A percentile compares a stretch with the other conserved stretches of the same genome.
Evolutionary conservation across 2,888 invertebrate genomes (phyloP).

Genomic region (Ectemnius cavifrons): DNA sequence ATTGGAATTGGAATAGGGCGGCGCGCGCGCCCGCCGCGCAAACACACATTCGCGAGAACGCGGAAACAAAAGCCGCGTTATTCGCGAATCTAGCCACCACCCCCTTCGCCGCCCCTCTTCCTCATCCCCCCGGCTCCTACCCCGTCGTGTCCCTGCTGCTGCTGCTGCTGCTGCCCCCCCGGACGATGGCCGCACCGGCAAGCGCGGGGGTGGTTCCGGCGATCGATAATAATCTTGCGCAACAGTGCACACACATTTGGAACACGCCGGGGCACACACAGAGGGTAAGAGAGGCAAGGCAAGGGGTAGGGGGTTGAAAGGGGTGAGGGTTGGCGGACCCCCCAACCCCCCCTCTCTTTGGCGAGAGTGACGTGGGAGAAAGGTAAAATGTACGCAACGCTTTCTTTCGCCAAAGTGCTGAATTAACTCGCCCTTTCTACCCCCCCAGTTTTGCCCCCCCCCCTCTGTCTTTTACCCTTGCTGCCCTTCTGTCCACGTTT

Average conservation of each 20-base stretch:
- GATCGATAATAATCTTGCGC: constrained; percentile 56
- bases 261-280: constrained; percentile 3
- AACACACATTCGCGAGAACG: too few species aligned
- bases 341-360: too few species aligned
- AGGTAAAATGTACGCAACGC: constrained; percentile 21
- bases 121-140: too few species aligned
- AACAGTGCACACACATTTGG: constrained; percentile 22
- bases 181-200: too few species aligned
- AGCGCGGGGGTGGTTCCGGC: constrained; percentile 1
- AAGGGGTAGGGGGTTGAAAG: background rate
- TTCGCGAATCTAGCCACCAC: constrained; percentile 41
- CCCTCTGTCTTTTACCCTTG: too few species aligned
- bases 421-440: background rate
- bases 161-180: too few species aligned
- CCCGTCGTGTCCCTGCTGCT: too few species aligned
- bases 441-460: background rate
- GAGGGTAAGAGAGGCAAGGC: background rate
- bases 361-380: too few species aligned
- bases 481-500: too few species aligned
- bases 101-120: too few species aligned
- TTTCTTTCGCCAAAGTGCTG: constrained; percentile 31
- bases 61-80: constrained; percentile 46
- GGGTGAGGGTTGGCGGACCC: too few species aligned
- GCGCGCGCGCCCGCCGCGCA: too few species aligned
- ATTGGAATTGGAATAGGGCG: constrained; percentile 31